Conservation (phyloP, 2,797 vertebrate genomes). For the Hydrophis major region DNA sequence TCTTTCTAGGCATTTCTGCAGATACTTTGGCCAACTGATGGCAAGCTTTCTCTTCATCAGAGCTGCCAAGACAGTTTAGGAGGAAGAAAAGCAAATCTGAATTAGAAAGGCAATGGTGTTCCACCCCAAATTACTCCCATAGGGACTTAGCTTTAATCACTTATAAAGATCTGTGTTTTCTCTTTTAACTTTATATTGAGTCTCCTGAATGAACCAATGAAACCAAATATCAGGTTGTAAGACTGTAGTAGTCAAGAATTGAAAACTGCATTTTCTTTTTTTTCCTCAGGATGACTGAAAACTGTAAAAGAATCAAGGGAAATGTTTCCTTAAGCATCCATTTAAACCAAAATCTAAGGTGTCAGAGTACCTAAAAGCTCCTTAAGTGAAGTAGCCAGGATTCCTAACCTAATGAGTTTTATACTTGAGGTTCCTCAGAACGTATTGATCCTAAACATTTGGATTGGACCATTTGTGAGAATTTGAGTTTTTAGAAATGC, state of each 20-base stretch:
- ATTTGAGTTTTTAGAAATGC: not conserved
- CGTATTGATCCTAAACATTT: not conserved
- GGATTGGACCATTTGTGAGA: not conserved
- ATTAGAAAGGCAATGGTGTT: not conserved
- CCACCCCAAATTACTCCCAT: not conserved
- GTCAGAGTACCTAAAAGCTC: not conserved
- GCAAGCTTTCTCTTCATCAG: not conserved
- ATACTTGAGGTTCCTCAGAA: not conserved
- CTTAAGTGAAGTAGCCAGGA: too few relatives aligned
- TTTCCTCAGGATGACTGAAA: not conserved
- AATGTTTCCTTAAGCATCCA: not conserved
- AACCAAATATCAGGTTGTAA: not conserved
- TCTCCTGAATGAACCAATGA: not conserved
- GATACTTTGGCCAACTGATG: not conserved
- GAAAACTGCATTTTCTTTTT: not conserved
- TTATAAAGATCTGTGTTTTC: not conserved
- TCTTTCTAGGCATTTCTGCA: not conserved
- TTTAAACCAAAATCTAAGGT: not conserved
- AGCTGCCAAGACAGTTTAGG: not conserved
- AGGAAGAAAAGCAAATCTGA: not conserved
- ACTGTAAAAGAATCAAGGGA: not conserved
- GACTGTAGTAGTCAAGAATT: not conserved
- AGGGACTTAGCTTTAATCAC: not conserved
- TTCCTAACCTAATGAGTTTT: not conserved
- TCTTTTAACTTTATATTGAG: not conserved